Evolutionary conservation across 1,140 invertebrate genomes (phyloP).

Genomic region (Drosophila baimaii): DNA sequence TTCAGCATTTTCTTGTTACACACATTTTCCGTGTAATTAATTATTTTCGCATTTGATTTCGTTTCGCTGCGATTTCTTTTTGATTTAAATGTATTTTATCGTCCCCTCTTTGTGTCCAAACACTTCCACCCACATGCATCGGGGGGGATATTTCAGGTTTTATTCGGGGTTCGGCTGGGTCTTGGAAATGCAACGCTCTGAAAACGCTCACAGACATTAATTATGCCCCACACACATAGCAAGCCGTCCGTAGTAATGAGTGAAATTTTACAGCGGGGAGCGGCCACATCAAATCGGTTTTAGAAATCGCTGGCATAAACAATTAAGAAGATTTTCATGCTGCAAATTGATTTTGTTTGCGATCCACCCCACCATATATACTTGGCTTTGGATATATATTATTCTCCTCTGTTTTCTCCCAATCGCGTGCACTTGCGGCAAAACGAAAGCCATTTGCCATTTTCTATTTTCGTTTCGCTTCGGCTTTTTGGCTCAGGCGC

Average conservation of each 20-base stretch:
- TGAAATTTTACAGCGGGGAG: slow-evolving; percentile 51
- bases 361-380: slow-evolving; percentile 22
- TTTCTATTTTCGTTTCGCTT: slow-evolving; percentile 80
- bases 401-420: slow-evolving; percentile 25
- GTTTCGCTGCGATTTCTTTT: slow-evolving; percentile 34
- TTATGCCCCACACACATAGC: slow-evolving; percentile 46
- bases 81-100: slow-evolving; percentile 15
- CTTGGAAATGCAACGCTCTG: slow-evolving; percentile 65
- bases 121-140: slow-evolving; percentile 1
- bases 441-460: slow-evolving; percentile 60
- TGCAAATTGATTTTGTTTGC: slow-evolving; percentile 65
- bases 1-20: slow-evolving; percentile 76
- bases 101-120: neutral
- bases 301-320: slow-evolving; percentile 62
- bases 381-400: neutral
- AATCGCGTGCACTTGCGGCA: slow-evolving; percentile 64
- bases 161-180: neutral
- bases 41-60: slow-evolving; percentile 34
- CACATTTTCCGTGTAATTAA: slow-evolving; percentile 41
- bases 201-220: slow-evolving; percentile 59
- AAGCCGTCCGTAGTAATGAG: slow-evolving; percentile 60
- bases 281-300: slow-evolving; percentile 24
- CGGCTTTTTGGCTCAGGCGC: slow-evolving; percentile 67
- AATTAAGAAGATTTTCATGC: slow-evolving; percentile 75
- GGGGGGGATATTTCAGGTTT: neutral